A percentile compares a stretch with the other conserved stretches of the same genome.
Conservation (phyloP, 2,888 invertebrate genomes). For the Mystacides longicornis region DNA sequence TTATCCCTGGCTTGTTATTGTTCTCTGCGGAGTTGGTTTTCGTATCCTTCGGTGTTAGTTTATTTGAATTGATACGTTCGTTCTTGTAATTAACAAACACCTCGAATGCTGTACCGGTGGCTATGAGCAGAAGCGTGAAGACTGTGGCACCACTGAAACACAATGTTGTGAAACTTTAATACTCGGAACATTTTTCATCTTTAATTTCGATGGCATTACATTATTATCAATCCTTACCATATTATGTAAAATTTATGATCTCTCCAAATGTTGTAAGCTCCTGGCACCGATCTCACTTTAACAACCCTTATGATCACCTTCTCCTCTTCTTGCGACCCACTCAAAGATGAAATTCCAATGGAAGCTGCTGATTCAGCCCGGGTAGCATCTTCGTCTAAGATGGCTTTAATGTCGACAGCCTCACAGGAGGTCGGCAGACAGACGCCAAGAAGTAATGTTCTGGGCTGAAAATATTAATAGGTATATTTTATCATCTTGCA, state of each 20-base stretch:
- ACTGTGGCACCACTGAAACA: constrained; percentile 45
- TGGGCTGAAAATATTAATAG: constrained; percentile 50
- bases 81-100: constrained; percentile 40
- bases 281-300: constrained; percentile 61
- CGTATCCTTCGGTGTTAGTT: constrained; percentile 32
- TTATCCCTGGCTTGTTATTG: constrained; percentile 36
- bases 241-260: constrained; percentile 60
- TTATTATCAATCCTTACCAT: constrained; percentile 11
- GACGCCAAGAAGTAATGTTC: constrained; percentile 63
- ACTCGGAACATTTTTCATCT: too few species aligned
- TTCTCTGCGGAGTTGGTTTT: constrained; percentile 26
- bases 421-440: constrained; percentile 67
- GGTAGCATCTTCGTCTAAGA: constrained; percentile 35
- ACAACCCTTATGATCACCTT: constrained; percentile 37
- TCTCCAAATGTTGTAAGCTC: constrained; percentile 52
- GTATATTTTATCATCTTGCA: too few species aligned
- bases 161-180: too few species aligned
- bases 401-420: constrained; percentile 43
- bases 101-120: constrained; percentile 58
- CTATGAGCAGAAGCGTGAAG: constrained; percentile 47
- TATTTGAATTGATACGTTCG: background rate
- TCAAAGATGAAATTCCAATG: constrained; percentile 3
- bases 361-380: constrained; percentile 31
- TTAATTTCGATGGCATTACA: too few species aligned
- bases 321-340: background rate